phyloP scores from a whole-genome alignment of 2,113 vertebrate genomes.

The Antigone vipio region DNA sequence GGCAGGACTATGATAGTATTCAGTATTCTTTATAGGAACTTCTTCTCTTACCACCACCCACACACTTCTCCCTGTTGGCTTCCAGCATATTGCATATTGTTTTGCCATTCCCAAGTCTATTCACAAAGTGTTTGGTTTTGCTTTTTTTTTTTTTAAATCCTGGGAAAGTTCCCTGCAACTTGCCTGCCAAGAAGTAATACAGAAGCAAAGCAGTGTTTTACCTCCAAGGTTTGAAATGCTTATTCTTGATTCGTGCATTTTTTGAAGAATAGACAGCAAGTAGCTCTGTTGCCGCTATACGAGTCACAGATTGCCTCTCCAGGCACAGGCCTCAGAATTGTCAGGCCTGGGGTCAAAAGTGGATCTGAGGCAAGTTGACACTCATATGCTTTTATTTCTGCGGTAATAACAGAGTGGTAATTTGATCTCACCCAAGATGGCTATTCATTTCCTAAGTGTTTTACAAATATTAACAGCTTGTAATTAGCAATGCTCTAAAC shows the following conservation, averaged over 20 bases:
- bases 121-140: background rate
- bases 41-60: background rate
- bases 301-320: background rate
- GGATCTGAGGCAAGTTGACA: background rate
- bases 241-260: background rate
- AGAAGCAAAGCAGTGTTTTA: background rate
- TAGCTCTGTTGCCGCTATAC: background rate
- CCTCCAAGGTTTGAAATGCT: background rate
- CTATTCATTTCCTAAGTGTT: background rate
- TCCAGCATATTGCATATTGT: background rate
- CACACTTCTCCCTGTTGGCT: background rate
- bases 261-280: background rate
- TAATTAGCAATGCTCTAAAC: background rate
- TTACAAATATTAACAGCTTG: background rate
- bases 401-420: background rate
- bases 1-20: background rate
- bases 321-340: background rate
- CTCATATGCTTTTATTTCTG: background rate
- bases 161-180: background rate
- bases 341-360: background rate
- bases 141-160: background rate
- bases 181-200: background rate
- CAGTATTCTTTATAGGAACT: background rate
- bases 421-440: background rate
- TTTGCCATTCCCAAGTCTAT: background rate